These are phyloP conservation scores for Dryas iulia DNA, from an alignment of 1,140 invertebrate species.

Conservation along the genomic window DNA sequence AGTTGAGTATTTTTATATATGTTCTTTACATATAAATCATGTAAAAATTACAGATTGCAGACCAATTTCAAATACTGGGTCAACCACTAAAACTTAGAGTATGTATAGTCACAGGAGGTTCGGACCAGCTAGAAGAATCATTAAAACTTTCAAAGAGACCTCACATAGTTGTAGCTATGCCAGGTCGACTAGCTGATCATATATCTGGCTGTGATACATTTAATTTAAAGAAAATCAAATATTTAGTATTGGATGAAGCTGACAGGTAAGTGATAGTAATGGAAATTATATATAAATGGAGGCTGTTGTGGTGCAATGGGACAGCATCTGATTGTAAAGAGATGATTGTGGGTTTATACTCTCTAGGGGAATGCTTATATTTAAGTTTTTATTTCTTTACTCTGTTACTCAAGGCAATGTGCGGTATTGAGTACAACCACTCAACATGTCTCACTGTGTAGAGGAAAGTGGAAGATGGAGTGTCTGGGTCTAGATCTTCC, in stretches of 20 bases:
- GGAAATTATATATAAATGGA: no score
- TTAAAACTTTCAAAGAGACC: slow-evolving; percentile 92
- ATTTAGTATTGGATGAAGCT: slow-evolving; percentile 95
- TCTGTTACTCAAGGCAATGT: no score
- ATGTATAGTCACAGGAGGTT: slow-evolving; percentile 94
- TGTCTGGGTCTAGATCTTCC: no score
- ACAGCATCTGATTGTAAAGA: no score
- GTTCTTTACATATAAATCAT: background rate
- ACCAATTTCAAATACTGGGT: slow-evolving; percentile 94
- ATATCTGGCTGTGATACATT: slow-evolving; percentile 92
- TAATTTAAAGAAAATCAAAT: slow-evolving; percentile 89
- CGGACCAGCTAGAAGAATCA: slow-evolving; percentile 95
- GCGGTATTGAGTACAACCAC: no score
- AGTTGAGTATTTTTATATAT: no score
- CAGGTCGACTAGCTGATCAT: slow-evolving; percentile 94
- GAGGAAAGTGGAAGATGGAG: no score
- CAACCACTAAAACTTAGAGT: slow-evolving; percentile 92
- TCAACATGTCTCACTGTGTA: no score
- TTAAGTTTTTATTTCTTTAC: no score
- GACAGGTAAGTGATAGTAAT: slow-evolving; percentile 81
- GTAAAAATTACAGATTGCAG: slow-evolving; percentile 86
- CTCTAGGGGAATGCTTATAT: no score
- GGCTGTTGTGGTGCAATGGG: no score
- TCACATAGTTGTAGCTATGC: slow-evolving; percentile 97
- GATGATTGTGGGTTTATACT: no score